Evolutionary conservation across 1,140 invertebrate species (phyloP).

Genomic region (Maniola jurtina): DNA sequence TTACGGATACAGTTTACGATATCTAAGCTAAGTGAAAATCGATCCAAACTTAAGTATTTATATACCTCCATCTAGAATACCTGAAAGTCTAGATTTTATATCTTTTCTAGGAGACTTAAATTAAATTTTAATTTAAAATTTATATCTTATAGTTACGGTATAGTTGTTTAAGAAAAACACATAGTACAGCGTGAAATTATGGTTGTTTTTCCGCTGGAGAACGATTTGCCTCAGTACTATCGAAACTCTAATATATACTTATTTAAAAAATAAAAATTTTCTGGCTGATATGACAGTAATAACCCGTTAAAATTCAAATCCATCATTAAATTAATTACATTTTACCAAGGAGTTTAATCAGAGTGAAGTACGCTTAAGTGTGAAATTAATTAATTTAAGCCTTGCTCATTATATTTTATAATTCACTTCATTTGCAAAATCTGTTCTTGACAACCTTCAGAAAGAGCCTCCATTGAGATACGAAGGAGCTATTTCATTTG

Average conservation of each 20-base stretch:
- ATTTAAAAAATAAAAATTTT: no score
- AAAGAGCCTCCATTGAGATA: not conserved
- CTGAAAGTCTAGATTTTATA: not conserved
- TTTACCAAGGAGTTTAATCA: not conserved
- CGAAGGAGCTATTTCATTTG: no score
- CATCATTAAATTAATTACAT: not conserved
- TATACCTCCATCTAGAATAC: not conserved
- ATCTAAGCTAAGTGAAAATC: slow-evolving; percentile 4
- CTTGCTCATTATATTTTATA: slow-evolving; percentile 3
- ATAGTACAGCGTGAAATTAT: no score
- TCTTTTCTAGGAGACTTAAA: no score
- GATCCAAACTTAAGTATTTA: not conserved
- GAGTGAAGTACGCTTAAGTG: not conserved
- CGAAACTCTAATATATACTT: no score
- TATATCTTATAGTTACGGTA: no score
- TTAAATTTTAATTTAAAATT: no score
- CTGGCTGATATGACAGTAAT: no score
- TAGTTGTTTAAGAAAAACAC: no score
- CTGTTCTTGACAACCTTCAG: not conserved
- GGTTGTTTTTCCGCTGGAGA: no score
- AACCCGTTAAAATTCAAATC: not conserved
- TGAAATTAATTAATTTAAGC: slow-evolving; percentile 10
- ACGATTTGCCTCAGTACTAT: no score
- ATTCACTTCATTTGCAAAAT: not conserved
- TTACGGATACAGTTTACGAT: not conserved